A percentile compares a stretch with the other conserved stretches of the same genome.
Evolutionary conservation across 2,797 vertebrate genomes (phyloP).

Genomic region (Ctenopoma multispine): DNA sequence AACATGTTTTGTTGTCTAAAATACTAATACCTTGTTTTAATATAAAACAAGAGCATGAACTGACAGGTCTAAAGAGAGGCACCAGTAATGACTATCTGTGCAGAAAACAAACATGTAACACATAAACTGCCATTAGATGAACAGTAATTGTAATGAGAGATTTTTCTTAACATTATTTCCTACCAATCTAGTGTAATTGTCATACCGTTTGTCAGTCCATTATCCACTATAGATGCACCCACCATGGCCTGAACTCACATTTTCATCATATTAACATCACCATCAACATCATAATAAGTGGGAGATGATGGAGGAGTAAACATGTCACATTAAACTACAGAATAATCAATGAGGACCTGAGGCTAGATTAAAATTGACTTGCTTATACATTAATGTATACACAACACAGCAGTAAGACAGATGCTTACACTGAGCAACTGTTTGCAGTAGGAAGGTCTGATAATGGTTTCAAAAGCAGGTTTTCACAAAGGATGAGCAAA

Average conservation of each 20-base stretch:
- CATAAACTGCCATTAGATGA: neutral
- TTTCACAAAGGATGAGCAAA: neutral
- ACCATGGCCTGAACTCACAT: conserved; percentile 59
- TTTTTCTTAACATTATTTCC: too few species aligned
- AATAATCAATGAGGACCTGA: conserved; percentile 23
- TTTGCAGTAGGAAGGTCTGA: neutral
- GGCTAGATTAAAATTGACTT: neutral
- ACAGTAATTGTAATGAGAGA: too few species aligned
- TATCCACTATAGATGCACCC: conserved; percentile 67
- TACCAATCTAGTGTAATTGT: conserved; percentile 16
- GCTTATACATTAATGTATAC: conserved; percentile 5
- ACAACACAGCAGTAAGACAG: neutral
- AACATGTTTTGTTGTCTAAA: conserved; percentile 37
- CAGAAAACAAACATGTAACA: neutral
- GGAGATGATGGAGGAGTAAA: conserved; percentile 47
- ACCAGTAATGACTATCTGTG: too few species aligned
- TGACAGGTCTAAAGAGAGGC: neutral
- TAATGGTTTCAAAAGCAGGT: conserved; percentile 1
- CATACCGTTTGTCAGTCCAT: neutral
- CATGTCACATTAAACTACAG: conserved; percentile 56
- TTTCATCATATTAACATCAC: neutral
- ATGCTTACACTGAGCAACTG: conserved; percentile 30
- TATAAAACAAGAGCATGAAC: conserved; percentile 26
- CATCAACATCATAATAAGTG: conserved; percentile 54
- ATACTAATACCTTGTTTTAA: conserved; percentile 46